phyloP scores from a whole-genome alignment of 2,797 vertebrate species.

The Syngnathus rostellatus region DNA sequence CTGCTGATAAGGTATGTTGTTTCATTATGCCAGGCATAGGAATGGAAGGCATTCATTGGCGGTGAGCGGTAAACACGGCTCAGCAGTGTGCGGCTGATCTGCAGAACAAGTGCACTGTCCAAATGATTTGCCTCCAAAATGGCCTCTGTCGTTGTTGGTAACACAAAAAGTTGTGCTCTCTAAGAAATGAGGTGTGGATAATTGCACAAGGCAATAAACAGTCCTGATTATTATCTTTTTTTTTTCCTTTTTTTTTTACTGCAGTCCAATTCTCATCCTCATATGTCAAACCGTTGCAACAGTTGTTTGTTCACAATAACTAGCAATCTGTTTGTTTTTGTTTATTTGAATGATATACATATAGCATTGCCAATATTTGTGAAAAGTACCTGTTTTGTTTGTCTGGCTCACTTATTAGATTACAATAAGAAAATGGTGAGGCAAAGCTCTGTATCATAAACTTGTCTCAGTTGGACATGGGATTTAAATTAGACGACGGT shows the following conservation, averaged over 20 bases:
- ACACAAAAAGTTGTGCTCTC: slow-evolving; percentile 58
- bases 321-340: slow-evolving; percentile 4
- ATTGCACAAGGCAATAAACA: slow-evolving; percentile 41
- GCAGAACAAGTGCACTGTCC: slow-evolving; percentile 39
- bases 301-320: slow-evolving; percentile 11
- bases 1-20: slow-evolving; percentile 35
- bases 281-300: slow-evolving; percentile 22
- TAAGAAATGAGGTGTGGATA: slow-evolving; percentile 29
- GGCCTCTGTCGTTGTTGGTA: slow-evolving; percentile 51
- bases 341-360: background rate
- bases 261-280: slow-evolving; percentile 27
- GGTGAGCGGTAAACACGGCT: slow-evolving; percentile 35
- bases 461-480: background rate
- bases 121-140: slow-evolving; percentile 28
- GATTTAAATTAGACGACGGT: slow-evolving; percentile 4
- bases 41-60: slow-evolving; percentile 36
- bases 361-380: background rate
- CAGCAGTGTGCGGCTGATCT: background rate
- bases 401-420: background rate
- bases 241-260: slow-evolving; percentile 21
- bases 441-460: background rate
- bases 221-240: background rate
- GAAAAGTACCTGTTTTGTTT: background rate
- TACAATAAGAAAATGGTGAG: background rate
- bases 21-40: slow-evolving; percentile 18